Evolutionary conservation across 2,888 invertebrate genomes (phyloP), one percentile per base, ranked within the genome.

Genomic region (Phragmatobia fuliginosa): DNA sequence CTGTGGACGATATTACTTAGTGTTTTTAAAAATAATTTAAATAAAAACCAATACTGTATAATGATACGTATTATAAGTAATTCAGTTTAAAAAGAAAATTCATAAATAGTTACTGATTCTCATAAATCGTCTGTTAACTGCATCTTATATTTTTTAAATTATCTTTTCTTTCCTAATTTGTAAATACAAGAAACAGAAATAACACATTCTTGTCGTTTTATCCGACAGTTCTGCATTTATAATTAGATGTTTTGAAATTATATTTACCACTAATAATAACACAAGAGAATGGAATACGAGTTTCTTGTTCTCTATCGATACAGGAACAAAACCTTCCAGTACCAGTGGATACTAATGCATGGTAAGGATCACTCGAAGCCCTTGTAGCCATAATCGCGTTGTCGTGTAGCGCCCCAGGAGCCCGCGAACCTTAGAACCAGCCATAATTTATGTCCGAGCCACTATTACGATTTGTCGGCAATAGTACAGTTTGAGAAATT

Each of bases 371-470:
- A 72, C 71, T 79, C 62, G 69, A 60, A 61, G 62, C 81, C 80
- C 82, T 76, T 84, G 86, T 89, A 85, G 80, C 85, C 69, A 85
- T 90, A 90, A 90, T 91, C 90, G 87, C 78, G 86, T 80, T 87
- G 89, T 91, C 90, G 88, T 92, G 91, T 90, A 78, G 86, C 89
- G 85, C 91, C 87, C 84, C 90, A 78, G 92, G 91, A 89, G 90
- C 88, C 83, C 85, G 88, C 87, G 84, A 77, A 87, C 85, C 74
- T 84, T 87, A 86, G 83, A 61, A 61, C 65, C 49, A 78, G 81
- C 83, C 76, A 85, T 89, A 86, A 84, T 86, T 88, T 88, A 88
- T 87, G 84, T 82, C 78, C 74, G 71, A 75, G 77, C 73, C 73
- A 69, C 85, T 80, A 84, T 85, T 86, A 88, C 89, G 82, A 92